Conservation (phyloP, 2,888 invertebrate genomes). For the Andrena bicolor region DNA sequence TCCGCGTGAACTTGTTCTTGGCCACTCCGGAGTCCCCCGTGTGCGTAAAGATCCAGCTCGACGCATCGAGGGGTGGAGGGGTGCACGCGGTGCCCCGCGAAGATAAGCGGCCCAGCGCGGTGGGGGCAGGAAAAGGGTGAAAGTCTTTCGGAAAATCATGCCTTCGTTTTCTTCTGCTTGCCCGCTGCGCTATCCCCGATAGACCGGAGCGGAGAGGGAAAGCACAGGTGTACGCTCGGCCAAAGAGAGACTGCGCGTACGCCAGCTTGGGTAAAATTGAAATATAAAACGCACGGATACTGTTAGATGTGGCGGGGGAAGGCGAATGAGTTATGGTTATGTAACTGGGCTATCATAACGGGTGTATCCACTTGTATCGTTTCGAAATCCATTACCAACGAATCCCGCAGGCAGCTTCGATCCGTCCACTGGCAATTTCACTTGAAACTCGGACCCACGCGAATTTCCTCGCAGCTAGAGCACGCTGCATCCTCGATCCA, state of each 20-base stretch:
- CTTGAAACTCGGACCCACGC: too few species aligned
- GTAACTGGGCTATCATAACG: slow-evolving; percentile 47
- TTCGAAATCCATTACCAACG: slow-evolving; percentile 19
- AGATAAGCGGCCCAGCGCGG: neutral
- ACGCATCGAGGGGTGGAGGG: slow-evolving; percentile 29
- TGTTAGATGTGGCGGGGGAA: slow-evolving; percentile 53
- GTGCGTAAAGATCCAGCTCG: slow-evolving; percentile 51
- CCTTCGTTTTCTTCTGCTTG: slow-evolving; percentile 33
- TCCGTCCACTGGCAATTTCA: neutral
- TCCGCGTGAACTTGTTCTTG: slow-evolving; percentile 70
- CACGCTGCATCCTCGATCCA: neutral
- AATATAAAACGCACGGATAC: slow-evolving; percentile 70
- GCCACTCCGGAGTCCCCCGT: slow-evolving; percentile 39
- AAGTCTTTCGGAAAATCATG: slow-evolving; percentile 72
- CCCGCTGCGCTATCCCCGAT: neutral
- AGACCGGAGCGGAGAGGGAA: slow-evolving; percentile 34
- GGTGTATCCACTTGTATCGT: slow-evolving; percentile 30
- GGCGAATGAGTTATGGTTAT: slow-evolving; percentile 57
- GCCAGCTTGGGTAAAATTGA: slow-evolving; percentile 64
- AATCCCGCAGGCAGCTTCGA: slow-evolving; percentile 1
- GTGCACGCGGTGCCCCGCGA: neutral
- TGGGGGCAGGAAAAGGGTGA: slow-evolving; percentile 66
- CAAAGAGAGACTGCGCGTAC: slow-evolving; percentile 14
- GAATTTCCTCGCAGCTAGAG: too few species aligned
- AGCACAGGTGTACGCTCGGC: slow-evolving; percentile 63